Evolutionary conservation across 2,888 invertebrate species (phyloP).

Genomic region (Pristionchus exspectatus): DNA sequence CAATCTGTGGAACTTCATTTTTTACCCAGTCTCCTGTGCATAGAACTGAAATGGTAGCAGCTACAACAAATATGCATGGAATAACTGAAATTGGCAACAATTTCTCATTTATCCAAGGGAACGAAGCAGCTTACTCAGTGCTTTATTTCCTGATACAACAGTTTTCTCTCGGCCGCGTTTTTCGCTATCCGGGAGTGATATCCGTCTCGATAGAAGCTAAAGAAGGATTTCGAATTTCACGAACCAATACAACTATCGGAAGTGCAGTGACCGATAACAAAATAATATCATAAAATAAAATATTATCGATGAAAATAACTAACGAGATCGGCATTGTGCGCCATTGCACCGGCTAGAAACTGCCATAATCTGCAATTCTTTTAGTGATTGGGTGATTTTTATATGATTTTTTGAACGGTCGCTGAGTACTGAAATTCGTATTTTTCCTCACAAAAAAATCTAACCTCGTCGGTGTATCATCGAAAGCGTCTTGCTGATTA

Average conservation of each 20-base stretch:
- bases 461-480: constrained; percentile 49
- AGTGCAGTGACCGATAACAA: too few relatives aligned
- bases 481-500: constrained; percentile 51
- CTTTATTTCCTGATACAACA: background rate
- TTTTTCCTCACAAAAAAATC: too few relatives aligned
- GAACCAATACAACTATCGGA: too few relatives aligned
- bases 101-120: too few relatives aligned
- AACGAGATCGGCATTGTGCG: background rate
- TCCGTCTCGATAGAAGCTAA: background rate
- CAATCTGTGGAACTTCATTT: background rate
- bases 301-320: background rate
- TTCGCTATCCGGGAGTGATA: background rate
- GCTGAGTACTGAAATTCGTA: too few relatives aligned
- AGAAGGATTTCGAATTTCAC: too few relatives aligned
- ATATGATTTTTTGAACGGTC: too few relatives aligned
- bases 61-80: background rate
- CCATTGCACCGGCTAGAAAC: constrained; percentile 29
- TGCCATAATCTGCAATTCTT: constrained; percentile 8
- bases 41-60: background rate
- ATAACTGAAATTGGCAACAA: background rate
- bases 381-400: background rate
- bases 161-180: background rate
- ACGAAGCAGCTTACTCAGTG: background rate
- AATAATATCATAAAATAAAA: background rate
- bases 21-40: constrained; percentile 15